Conservation (phyloP, 2,888 invertebrate species). For the Heteromurus nitidus region DNA sequence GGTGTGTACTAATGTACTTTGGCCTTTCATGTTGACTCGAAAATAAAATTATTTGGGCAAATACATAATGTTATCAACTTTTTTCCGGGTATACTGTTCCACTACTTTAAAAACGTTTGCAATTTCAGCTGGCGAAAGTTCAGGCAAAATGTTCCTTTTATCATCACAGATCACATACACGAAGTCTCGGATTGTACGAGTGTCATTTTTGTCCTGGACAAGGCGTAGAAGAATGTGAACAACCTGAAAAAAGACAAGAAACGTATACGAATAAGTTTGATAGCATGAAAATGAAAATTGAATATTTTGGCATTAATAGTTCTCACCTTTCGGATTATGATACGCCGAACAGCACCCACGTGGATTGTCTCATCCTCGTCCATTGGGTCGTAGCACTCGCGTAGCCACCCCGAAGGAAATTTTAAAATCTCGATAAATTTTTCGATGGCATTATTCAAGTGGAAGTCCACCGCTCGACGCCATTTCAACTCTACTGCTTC, state of each 20-base stretch:
- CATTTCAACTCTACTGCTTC: conserved; percentile 51
- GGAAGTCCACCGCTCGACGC: conserved; percentile 51
- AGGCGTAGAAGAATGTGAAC: conserved; percentile 59
- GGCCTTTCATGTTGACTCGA: too few relatives aligned
- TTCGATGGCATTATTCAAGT: conserved; percentile 54
- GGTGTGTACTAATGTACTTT: background rate
- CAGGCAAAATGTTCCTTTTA: conserved; percentile 51
- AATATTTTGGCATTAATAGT: too few relatives aligned
- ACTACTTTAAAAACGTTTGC: conserved; percentile 64
- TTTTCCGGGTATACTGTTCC: conserved; percentile 55
- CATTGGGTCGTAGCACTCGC: conserved; percentile 58
- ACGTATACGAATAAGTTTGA: too few relatives aligned
- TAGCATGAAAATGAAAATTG: too few relatives aligned
- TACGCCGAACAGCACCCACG: conserved; percentile 62
- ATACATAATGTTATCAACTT: conserved; percentile 49
- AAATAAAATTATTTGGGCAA: conserved; percentile 50
- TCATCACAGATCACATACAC: conserved; percentile 60
- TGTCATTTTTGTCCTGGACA: conserved; percentile 59
- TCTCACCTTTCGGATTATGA: conserved; percentile 61
- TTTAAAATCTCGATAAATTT: conserved; percentile 63
- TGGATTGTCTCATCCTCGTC: conserved; percentile 62
- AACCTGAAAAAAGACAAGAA: conserved; percentile 58
- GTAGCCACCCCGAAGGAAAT: conserved; percentile 68
- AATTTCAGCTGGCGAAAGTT: conserved; percentile 62
- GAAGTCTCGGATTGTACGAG: conserved; percentile 53